Evolutionary conservation across 2,888 invertebrate species (phyloP), one percentile per base, ranked within the genome.

Genomic region (Drepana falcataria): DNA sequence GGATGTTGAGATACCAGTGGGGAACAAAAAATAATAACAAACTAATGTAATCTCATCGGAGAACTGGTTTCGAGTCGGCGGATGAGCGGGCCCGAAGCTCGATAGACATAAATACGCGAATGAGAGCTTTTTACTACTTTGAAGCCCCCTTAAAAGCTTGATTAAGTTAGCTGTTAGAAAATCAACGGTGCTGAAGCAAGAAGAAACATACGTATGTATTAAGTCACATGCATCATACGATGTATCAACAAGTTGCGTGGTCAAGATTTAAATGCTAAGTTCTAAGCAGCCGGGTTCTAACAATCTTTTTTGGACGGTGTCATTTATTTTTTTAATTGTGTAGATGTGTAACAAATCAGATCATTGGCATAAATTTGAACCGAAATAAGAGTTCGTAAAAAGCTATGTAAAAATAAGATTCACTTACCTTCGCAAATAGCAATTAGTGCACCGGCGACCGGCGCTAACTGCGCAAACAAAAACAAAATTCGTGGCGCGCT

Each of bases 21-120:
- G 66, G 66, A 65, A 67, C 69, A 85, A 86, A 85, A 85, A 84
- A 85, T 83, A 86, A 86, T 81, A 87, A 87, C 82, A 86, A 83
- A 82, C 81, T 75, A 44, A 44, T 44, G 83, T 87, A 80, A 87
- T 87, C 81, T 83, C 84, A 65, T 61, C 70, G n/a, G 61, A 77
- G 77, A 88, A 90, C 90, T 68, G 86, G 90, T 89, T 89, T 55
- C 59, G 60, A 60, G 64, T 65, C 75, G 73, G 65, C 74, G 80
- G 81, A 81, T 80, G 83, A 78, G 76, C 69, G 71, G 73, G 64
- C 67, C 59, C 59, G 55, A 68, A 68, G 67, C 61, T 54, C 74
- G 69, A 79, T 78, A 81, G 78, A 74, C 71, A 74, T 75, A 75
- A 75, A 82, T 76, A 79, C 68, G 75, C 72, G 65, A 75, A 81